Percentiles rank a stretch among this genome's conserved stretches.
Evolutionary conservation across 2,797 vertebrate species (phyloP).

Genomic region (Chrysocyon brachyurus): DNA sequence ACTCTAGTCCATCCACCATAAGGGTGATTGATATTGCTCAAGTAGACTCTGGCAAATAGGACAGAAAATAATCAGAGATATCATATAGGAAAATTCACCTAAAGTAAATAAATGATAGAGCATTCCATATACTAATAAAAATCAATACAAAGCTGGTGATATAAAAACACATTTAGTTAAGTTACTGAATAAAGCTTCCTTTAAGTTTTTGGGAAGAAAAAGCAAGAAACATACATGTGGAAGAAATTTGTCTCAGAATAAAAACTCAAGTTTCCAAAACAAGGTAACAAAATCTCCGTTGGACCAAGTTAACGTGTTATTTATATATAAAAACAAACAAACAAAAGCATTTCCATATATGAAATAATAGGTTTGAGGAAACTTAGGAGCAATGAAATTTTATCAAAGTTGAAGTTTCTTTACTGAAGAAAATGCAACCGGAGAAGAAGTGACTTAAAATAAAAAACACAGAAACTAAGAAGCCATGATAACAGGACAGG

Average conservation of each 20-base stretch:
- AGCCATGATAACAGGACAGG: neutral
- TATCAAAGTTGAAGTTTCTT: neutral
- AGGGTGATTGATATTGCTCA: neutral
- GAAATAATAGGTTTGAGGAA: neutral
- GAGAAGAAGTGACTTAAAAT: neutral
- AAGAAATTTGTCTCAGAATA: neutral
- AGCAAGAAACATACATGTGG: neutral
- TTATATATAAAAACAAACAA: neutral
- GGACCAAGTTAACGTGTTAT: neutral
- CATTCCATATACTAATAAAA: neutral
- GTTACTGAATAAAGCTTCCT: neutral
- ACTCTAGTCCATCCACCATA: neutral
- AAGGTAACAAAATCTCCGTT: neutral
- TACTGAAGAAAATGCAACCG: neutral
- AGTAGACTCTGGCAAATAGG: neutral
- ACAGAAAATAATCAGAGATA: slow-evolving; percentile 45
- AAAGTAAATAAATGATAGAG: neutral
- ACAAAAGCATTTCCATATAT: neutral
- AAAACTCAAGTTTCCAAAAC: neutral
- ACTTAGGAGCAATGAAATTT: neutral
- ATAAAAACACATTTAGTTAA: slow-evolving; percentile 7
- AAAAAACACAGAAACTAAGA: neutral
- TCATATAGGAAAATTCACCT: neutral
- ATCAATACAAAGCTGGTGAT: neutral
- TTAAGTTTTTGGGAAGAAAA: slow-evolving; percentile 12